Percentiles rank a stretch among this genome's conserved stretches.
These are phyloP conservation scores for Chanos chanos DNA, from an alignment of 2,797 vertebrate species.

Conservation along the genomic window DNA sequence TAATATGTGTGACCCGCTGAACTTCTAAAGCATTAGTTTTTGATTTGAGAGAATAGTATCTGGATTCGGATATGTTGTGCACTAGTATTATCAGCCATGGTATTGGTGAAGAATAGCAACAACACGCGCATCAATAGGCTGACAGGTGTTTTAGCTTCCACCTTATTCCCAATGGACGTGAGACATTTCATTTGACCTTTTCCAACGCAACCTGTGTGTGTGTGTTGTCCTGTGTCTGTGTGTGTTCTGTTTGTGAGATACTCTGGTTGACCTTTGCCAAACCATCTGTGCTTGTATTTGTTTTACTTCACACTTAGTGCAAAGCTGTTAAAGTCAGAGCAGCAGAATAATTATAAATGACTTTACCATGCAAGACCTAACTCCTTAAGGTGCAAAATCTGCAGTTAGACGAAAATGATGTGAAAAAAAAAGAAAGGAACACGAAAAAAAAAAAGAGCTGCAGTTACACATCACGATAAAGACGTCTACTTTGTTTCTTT, in stretches of 20 bases:
- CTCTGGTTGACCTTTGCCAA: neutral
- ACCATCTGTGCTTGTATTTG: neutral
- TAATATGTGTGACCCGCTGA: too few relatives aligned
- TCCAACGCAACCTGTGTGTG: neutral
- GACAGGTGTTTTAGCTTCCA: neutral
- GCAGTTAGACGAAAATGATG: neutral
- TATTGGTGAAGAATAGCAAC: too few relatives aligned
- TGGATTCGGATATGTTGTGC: too few relatives aligned
- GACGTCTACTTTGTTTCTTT: conserved; percentile 12
- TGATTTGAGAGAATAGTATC: too few relatives aligned
- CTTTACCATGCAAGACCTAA: neutral
- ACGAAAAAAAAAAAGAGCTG: neutral
- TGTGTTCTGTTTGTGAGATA: neutral
- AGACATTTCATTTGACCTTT: conserved; percentile 12
- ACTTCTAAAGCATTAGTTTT: too few relatives aligned
- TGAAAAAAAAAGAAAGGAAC: neutral
- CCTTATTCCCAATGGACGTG: neutral
- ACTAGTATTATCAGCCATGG: too few relatives aligned
- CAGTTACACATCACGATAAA: conserved; percentile 5
- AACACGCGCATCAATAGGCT: too few relatives aligned
- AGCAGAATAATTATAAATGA: neutral
- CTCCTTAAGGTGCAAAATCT: neutral
- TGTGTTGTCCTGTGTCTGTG: neutral
- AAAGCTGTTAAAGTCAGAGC: neutral
- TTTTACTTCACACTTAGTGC: neutral